Percentiles rank a stretch among this genome's conserved stretches.
phyloP scores from a whole-genome alignment of 2,113 vertebrate genomes.

The Dipodomys merriami region DNA sequence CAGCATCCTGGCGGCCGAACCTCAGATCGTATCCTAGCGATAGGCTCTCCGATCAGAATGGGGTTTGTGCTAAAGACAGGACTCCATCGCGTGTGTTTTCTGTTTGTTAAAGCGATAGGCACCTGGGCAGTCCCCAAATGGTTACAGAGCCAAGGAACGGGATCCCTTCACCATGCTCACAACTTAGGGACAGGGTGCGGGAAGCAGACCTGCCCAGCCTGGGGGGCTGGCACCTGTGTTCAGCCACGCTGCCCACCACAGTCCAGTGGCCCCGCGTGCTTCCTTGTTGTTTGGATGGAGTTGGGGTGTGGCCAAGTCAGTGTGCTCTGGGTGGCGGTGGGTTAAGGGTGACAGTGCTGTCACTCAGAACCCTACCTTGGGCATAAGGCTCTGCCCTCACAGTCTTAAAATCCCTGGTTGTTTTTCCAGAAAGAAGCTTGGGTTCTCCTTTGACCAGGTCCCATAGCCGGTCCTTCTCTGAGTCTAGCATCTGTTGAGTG shows the following conservation, averaged over 20 bases:
- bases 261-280: too few relatives aligned
- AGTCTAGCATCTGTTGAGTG: background rate
- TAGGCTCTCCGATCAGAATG: too few relatives aligned
- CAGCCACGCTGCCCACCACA: too few relatives aligned
- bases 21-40: rapidly evolving
- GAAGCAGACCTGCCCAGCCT: too few relatives aligned
- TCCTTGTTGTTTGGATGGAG: too few relatives aligned
- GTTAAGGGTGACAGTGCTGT: too few relatives aligned
- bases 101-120: background rate
- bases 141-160: rapidly evolving
- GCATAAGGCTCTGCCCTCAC: rapidly evolving
- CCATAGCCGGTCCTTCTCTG: rapidly evolving
- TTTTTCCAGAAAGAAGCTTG: background rate
- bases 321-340: too few relatives aligned
- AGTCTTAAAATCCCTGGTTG: background rate
- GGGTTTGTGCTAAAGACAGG: background rate
- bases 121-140: background rate
- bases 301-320: too few relatives aligned
- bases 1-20: too few relatives aligned
- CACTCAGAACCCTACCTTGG: too few relatives aligned
- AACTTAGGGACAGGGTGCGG: rapidly evolving
- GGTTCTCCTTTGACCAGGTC: background rate
- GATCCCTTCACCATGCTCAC: rapidly evolving
- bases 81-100: background rate
- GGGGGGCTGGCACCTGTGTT: rapidly evolving